A percentile compares a stretch with the other conserved stretches of the same genome.
Conservation (phyloP, 2,888 invertebrate species). For the Rhagophthalmus giganteus region DNA sequence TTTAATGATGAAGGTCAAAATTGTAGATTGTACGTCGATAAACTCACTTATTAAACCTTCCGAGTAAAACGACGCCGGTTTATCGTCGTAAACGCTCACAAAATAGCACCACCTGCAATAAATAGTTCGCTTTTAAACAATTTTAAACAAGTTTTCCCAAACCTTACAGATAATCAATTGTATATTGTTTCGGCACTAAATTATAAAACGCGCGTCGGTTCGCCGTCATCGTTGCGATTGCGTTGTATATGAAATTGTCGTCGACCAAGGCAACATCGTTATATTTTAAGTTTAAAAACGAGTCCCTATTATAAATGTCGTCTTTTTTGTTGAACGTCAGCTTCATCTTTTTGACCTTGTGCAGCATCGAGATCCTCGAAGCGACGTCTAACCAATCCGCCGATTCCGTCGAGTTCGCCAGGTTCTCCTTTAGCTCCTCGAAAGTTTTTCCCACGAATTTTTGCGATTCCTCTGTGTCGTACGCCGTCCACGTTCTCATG, state of each 20-base stretch:
- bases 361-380: slow-evolving; percentile 10
- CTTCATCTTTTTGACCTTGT: slow-evolving; percentile 29
- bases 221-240: slow-evolving; percentile 12
- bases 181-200: slow-evolving; percentile 10
- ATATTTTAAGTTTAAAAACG: slow-evolving; percentile 17
- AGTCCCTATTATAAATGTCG: slow-evolving; percentile 16
- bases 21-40: background rate
- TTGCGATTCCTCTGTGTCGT: slow-evolving; percentile 16
- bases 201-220: slow-evolving; percentile 5
- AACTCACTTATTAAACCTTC: slow-evolving; percentile 29
- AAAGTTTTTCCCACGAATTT: slow-evolving; percentile 29
- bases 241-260: slow-evolving; percentile 15
- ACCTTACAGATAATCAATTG: slow-evolving; percentile 19
- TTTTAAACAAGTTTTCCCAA: too few relatives aligned
- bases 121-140: too few relatives aligned
- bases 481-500: slow-evolving; percentile 18
- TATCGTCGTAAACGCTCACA: slow-evolving; percentile 25
- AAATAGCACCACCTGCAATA: slow-evolving; percentile 36
- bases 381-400: slow-evolving; percentile 33
- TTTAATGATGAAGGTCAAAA: background rate
- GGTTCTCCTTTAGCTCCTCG: slow-evolving; percentile 24
- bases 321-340: slow-evolving; percentile 20
- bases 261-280: background rate
- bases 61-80: slow-evolving; percentile 34
- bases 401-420: slow-evolving; percentile 17